These are phyloP conservation scores for Ceryle rudis DNA, from an alignment of 2,797 vertebrate genomes.

Conservation along the genomic window DNA sequence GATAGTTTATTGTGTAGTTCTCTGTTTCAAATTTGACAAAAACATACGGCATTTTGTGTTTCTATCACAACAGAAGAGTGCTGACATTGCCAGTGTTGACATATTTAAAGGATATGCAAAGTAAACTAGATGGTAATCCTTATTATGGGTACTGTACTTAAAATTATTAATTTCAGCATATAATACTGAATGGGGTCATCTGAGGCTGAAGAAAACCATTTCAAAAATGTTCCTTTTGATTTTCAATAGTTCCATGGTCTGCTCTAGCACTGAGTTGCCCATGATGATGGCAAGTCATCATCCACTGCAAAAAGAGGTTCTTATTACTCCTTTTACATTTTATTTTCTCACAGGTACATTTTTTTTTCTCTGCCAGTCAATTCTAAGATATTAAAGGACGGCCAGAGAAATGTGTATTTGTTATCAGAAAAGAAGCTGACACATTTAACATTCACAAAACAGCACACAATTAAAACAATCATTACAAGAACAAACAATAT, in stretches of 20 bases:
- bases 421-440: neutral
- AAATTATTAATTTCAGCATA: neutral
- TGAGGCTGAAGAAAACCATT: constrained; percentile 4
- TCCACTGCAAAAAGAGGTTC: neutral
- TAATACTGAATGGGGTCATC: neutral
- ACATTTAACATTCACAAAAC: neutral
- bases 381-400: neutral
- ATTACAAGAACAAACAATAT: neutral
- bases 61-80: neutral
- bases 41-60: neutral
- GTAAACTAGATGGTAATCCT: neutral
- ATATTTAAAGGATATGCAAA: neutral
- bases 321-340: neutral
- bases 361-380: neutral
- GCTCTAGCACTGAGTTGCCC: neutral
- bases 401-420: neutral
- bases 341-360: neutral
- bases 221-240: neutral
- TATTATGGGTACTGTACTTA: neutral
- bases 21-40: neutral
- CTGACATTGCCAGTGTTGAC: neutral
- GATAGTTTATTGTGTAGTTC: neutral
- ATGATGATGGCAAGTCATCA: neutral
- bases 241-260: neutral
- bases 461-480: neutral